Conservation (phyloP, 2,113 vertebrate species). For the Pantherophis guttatus region DNA sequence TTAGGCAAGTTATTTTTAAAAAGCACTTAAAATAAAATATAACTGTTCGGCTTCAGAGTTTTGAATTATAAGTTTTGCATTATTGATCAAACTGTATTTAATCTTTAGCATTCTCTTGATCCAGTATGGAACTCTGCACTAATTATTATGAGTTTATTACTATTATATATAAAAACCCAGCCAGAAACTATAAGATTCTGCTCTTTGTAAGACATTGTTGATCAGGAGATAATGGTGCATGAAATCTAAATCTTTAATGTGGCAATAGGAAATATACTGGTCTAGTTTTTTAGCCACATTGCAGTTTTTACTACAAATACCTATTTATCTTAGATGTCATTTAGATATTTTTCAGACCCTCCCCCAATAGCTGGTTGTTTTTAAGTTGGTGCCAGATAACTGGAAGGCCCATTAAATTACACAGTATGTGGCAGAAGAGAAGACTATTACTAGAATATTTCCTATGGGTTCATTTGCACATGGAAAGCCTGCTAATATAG, state of each 20-base stretch:
- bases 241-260: not conserved
- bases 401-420: not conserved
- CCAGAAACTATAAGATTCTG: not conserved
- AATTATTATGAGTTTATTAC: not conserved
- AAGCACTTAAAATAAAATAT: not conserved
- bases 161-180: not conserved
- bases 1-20: not conserved
- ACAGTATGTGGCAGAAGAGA: not conserved
- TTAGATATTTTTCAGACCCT: not conserved
- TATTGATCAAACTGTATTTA: not conserved
- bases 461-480: not conserved
- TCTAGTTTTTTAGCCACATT: not conserved
- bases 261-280: not conserved
- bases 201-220: not conserved
- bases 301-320: not conserved
- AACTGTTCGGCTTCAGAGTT: not conserved
- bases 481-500: not conserved
- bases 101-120: not conserved
- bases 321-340: not conserved
- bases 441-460: not conserved
- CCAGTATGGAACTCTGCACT: not conserved
- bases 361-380: not conserved
- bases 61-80: slow-evolving; percentile 1
- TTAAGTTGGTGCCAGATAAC: not conserved
- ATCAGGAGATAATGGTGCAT: not conserved